phyloP scores from a whole-genome alignment of 2,113 vertebrate species.

The Amphiprion ocellaris region DNA sequence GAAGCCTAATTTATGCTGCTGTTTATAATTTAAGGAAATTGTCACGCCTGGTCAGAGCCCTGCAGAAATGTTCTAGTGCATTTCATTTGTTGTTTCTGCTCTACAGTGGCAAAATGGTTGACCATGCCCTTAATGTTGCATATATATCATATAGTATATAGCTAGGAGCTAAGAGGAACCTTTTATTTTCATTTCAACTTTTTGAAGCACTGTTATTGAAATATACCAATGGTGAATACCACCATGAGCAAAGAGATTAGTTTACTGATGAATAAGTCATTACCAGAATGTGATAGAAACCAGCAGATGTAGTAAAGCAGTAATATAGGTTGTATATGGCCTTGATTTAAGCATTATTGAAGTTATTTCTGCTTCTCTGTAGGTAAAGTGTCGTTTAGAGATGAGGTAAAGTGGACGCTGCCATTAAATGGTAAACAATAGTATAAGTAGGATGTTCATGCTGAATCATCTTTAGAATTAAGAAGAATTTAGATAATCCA shows the following conservation, averaged over 20 bases:
- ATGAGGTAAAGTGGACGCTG: conserved; percentile 1
- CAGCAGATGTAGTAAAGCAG: conserved; percentile 5
- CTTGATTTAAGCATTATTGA: conserved; percentile 28
- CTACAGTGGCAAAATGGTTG: background rate
- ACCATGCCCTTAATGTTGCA: conserved; percentile 26
- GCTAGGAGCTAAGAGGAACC: background rate
- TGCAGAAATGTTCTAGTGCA: background rate
- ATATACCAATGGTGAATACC: conserved; percentile 14
- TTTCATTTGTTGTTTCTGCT: background rate
- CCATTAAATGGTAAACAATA: conserved; percentile 26
- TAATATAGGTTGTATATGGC: background rate
- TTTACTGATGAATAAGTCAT: conserved; percentile 22
- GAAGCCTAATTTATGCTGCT: conserved; percentile 57
- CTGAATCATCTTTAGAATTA: conserved; percentile 37
- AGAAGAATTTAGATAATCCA: conserved; percentile 3
- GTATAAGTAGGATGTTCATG: background rate
- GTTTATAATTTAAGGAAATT: conserved; percentile 31
- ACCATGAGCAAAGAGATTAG: conserved; percentile 36
- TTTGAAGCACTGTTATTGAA: conserved; percentile 49
- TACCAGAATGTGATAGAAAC: background rate
- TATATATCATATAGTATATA: conserved; percentile 2
- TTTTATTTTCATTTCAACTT: conserved; percentile 18
- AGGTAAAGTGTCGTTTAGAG: conserved; percentile 15
- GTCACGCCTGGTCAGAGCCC: background rate
- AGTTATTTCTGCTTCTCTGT: conserved; percentile 19